Evolutionary conservation across 2,797 vertebrate species (phyloP).

Genomic region (Hylomyscus alleni): DNA sequence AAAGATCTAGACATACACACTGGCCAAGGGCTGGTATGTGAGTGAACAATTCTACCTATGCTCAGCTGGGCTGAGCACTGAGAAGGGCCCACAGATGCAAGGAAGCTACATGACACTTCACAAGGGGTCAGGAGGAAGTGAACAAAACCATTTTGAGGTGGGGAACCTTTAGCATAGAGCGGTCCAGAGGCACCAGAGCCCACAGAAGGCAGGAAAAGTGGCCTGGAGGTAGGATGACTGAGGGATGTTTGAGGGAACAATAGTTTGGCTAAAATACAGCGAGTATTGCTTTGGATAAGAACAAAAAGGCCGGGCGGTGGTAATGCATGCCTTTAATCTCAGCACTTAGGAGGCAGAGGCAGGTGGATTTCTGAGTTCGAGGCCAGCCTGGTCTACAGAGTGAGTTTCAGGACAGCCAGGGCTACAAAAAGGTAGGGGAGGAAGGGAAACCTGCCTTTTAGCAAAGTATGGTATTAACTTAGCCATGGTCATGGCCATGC

Average conservation of each 20-base stretch:
- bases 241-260: background rate
- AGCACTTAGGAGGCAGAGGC: too few relatives aligned
- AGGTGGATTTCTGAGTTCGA: too few relatives aligned
- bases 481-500: background rate
- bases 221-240: background rate
- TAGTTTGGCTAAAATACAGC: background rate
- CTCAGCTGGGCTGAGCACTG: background rate
- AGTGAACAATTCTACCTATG: background rate
- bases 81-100: background rate
- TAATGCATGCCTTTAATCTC: too few relatives aligned
- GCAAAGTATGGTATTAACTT: constrained; percentile 2
- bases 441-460: background rate
- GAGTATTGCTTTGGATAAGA: background rate
- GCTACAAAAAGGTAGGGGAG: background rate
- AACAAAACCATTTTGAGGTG: background rate
- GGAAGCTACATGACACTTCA: background rate
- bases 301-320: background rate
- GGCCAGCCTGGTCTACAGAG: too few relatives aligned
- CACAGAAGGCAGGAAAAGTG: background rate
- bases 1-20: background rate
- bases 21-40: background rate
- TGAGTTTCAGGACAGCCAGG: too few relatives aligned
- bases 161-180: background rate
- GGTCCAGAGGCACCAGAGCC: background rate
- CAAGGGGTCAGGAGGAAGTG: background rate